Percentiles rank a stretch among this genome's conserved stretches.
Evolutionary conservation across 1,140 invertebrate genomes (phyloP).

Genomic region (Parapsyche elsis): DNA sequence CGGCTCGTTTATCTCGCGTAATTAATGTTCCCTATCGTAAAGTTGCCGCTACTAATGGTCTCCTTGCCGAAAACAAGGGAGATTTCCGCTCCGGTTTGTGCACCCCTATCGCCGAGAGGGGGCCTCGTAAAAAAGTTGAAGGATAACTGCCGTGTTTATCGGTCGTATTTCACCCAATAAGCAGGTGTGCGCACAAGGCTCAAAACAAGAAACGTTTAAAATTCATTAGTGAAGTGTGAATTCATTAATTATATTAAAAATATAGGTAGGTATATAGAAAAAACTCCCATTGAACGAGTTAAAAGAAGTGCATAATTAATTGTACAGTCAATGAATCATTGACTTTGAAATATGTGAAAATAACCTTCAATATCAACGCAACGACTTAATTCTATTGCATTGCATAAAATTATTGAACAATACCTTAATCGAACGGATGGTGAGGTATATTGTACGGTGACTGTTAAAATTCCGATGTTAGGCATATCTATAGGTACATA

Average conservation of each 20-base stretch:
- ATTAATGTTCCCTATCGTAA: slow-evolving; percentile 37
- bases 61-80: slow-evolving; percentile 35
- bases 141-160: slow-evolving; percentile 12
- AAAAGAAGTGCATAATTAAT: too few relatives aligned
- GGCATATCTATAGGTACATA: too few relatives aligned
- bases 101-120: neutral
- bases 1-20: slow-evolving; percentile 39
- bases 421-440: too few relatives aligned
- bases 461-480: too few relatives aligned
- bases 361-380: too few relatives aligned
- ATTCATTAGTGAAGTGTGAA: neutral
- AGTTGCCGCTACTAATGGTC: slow-evolving; percentile 35
- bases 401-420: too few relatives aligned
- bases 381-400: too few relatives aligned
- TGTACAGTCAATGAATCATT: too few relatives aligned
- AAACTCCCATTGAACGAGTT: too few relatives aligned
- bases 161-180: neutral
- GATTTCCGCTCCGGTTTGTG: slow-evolving; percentile 17
- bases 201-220: slow-evolving; percentile 7
- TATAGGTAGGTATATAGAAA: too few relatives aligned
- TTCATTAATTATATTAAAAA: neutral
- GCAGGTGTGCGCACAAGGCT: neutral
- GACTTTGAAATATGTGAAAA: too few relatives aligned
- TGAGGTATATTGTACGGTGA: too few relatives aligned
- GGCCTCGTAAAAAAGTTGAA: slow-evolving; percentile 6